Conservation (phyloP, 2,888 invertebrate species). For the Ptilodon capucinus region DNA sequence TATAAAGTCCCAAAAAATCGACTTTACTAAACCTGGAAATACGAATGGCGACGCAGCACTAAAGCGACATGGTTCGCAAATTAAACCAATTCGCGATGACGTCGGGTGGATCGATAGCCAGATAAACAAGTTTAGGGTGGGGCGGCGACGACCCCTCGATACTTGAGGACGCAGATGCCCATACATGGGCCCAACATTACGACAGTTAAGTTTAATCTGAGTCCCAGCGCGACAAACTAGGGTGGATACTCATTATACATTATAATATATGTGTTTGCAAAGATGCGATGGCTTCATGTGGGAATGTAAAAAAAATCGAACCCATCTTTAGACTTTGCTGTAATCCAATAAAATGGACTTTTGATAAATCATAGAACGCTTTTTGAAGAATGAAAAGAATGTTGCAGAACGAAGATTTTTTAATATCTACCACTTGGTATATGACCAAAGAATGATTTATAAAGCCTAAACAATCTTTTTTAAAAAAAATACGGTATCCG, state of each 20-base stretch:
- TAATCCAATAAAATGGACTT: not conserved
- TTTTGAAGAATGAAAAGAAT: too few relatives aligned
- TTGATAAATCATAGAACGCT: too few relatives aligned
- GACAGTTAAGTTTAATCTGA: conserved; percentile 52
- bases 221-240: conserved; percentile 36
- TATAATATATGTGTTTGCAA: not conserved
- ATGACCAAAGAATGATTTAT: too few relatives aligned
- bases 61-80: conserved; percentile 40
- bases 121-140: conserved; percentile 67
- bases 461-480: too few relatives aligned
- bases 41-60: conserved; percentile 17
- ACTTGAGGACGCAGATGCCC: conserved; percentile 69
- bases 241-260: conserved; percentile 20
- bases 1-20: too few relatives aligned
- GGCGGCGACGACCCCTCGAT: conserved; percentile 53
- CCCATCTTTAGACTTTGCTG: not conserved
- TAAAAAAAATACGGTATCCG: too few relatives aligned
- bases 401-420: too few relatives aligned
- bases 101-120: conserved; percentile 62
- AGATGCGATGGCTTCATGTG: not conserved
- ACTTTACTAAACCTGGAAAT: not conserved
- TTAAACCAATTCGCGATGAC: conserved; percentile 50
- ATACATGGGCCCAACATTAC: conserved; percentile 54
- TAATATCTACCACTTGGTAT: too few relatives aligned
- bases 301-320: not conserved